Conservation (phyloP, 1,140 invertebrate genomes). For the Sycophaga agraensis region DNA sequence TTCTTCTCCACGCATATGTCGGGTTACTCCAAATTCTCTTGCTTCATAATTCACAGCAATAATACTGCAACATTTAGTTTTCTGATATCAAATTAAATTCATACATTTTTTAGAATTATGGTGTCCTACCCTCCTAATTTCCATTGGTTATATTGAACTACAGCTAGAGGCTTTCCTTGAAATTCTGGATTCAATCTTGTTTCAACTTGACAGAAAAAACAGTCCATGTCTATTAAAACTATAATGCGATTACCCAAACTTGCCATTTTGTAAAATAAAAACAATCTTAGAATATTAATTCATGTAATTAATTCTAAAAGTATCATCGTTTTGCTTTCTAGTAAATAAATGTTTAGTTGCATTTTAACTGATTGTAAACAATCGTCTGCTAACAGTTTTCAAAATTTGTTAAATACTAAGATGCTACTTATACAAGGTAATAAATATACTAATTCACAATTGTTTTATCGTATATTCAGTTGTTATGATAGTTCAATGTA, state of each 20-base stretch:
- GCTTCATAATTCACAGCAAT: constrained; percentile 98
- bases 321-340: no score
- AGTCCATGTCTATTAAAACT: constrained; percentile 95
- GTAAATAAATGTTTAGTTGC: no score
- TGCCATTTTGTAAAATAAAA: constrained; percentile 40
- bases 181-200: constrained; percentile 79
- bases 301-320: no score
- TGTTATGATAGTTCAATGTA: no score
- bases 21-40: constrained; percentile 82
- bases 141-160: constrained; percentile 94
- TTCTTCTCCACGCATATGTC: constrained; percentile 89
- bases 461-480: no score
- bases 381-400: no score
- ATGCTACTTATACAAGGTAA: no score
- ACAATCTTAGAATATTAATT: background rate
- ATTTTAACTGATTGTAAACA: no score
- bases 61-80: constrained; percentile 64
- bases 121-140: constrained; percentile 79
- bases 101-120: background rate
- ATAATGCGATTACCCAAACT: constrained; percentile 66
- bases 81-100: background rate
- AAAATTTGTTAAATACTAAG: no score
- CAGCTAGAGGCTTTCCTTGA: constrained; percentile 85
- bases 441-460: no score
- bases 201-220: constrained; percentile 97